These are phyloP conservation scores for Leptoclinus maculatus DNA, from an alignment of 2,797 vertebrate genomes.

Conservation along the genomic window DNA sequence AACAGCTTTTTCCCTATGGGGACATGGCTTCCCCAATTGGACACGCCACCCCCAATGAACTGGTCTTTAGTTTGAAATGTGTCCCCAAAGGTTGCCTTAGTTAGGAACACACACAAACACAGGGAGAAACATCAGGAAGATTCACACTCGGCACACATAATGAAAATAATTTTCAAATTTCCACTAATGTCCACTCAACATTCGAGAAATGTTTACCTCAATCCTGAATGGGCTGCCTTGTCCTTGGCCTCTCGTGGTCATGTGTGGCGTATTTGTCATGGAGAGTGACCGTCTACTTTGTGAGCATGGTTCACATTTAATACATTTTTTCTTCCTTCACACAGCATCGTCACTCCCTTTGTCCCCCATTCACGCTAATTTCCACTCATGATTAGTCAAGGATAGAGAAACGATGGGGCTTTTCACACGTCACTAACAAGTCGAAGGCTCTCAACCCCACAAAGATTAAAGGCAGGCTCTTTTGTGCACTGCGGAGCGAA, in stretches of 20 bases:
- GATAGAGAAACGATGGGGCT: constrained; percentile 66
- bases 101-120: background rate
- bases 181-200: constrained; percentile 17
- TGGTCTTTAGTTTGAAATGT: background rate
- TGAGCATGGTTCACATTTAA: constrained; percentile 5
- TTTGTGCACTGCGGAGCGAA: constrained; percentile 73
- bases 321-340: constrained; percentile 18
- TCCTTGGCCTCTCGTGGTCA: constrained; percentile 34
- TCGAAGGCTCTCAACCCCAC: constrained; percentile 72
- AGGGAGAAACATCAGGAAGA: background rate
- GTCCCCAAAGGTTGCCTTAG: background rate
- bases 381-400: constrained; percentile 72
- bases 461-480: constrained; percentile 77
- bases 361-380: constrained; percentile 55
- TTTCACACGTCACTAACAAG: constrained; percentile 70
- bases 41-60: background rate
- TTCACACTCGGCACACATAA: background rate
- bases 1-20: background rate
- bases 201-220: constrained; percentile 14
- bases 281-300: constrained; percentile 12
- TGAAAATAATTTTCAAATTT: constrained; percentile 20
- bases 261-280: constrained; percentile 16
- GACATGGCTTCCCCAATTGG: background rate
- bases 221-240: background rate
- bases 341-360: constrained; percentile 1